phyloP scores from a whole-genome alignment of 2,797 vertebrate genomes.

The Rousettus madagascariensis region DNA sequence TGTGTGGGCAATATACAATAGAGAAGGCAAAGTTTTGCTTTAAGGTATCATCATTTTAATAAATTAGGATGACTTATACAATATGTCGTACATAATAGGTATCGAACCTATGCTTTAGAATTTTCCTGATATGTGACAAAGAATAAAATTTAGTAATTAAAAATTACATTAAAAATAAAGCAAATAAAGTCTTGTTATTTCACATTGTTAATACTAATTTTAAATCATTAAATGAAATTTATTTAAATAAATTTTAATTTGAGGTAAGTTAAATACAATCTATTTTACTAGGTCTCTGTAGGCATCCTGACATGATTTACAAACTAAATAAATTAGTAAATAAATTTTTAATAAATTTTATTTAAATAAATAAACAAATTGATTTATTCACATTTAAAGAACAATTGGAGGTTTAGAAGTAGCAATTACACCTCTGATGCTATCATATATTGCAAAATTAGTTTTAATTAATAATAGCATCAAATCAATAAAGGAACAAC shows the following conservation, averaged over 20 bases:
- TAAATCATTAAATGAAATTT: background rate
- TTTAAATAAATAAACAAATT: background rate
- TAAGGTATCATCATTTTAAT: background rate
- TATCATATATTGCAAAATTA: conserved; percentile 18
- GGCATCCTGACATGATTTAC: background rate
- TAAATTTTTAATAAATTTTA: background rate
- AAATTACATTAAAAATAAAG: background rate
- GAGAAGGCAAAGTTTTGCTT: background rate
- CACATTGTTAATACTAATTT: background rate
- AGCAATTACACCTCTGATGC: background rate
- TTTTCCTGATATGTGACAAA: background rate
- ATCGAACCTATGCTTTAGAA: background rate
- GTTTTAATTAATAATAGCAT: conserved; percentile 25
- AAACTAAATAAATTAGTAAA: background rate
- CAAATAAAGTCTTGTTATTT: background rate
- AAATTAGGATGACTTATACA: background rate
- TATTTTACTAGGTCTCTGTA: background rate
- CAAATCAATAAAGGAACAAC: background rate
- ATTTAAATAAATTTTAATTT: background rate
- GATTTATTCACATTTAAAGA: conserved; percentile 13
- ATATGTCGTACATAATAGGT: background rate
- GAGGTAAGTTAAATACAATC: background rate
- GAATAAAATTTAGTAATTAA: background rate
- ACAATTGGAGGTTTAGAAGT: background rate
- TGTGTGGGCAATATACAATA: background rate